Evolutionary conservation across 2,888 invertebrate species (phyloP).

Genomic region (Eudemis profundana): DNA sequence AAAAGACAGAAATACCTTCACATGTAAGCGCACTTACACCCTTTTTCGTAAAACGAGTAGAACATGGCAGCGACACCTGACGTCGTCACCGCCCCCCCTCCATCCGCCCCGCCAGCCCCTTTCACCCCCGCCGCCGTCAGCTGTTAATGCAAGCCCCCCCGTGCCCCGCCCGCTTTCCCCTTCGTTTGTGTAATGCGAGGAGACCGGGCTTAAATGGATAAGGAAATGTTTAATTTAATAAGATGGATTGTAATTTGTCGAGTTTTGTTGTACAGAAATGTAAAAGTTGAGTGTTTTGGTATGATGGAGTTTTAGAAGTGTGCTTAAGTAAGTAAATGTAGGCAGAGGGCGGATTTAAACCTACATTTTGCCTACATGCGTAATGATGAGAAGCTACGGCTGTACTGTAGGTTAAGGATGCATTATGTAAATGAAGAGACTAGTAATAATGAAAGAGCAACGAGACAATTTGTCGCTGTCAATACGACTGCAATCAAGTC

Average conservation of each 20-base stretch:
- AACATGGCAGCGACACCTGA: constrained; percentile 77
- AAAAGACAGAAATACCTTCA: constrained; percentile 56
- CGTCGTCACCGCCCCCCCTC: constrained; percentile 63
- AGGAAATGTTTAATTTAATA: constrained; percentile 48
- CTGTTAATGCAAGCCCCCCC: constrained; percentile 79
- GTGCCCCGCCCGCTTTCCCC: constrained; percentile 79
- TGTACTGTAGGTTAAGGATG: not conserved
- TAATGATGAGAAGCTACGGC: constrained; percentile 6
- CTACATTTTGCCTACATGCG: not conserved
- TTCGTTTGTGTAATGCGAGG: constrained; percentile 85
- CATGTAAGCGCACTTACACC: constrained; percentile 13
- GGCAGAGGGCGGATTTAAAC: constrained; percentile 11
- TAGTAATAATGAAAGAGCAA: constrained; percentile 4
- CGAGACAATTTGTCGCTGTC: constrained; percentile 13
- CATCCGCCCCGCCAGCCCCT: constrained; percentile 46
- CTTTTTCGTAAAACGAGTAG: constrained; percentile 25
- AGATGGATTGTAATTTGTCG: constrained; percentile 41
- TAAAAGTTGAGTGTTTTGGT: constrained; percentile 36
- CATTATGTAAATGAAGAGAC: constrained; percentile 22
- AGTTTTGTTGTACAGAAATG: constrained; percentile 40
- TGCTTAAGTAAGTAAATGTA: constrained; percentile 26
- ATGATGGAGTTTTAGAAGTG: constrained; percentile 25
- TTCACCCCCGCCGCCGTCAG: constrained; percentile 73
- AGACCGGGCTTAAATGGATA: constrained; percentile 69
- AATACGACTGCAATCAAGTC: constrained; percentile 38